Base-by-base conservation (phyloP, 2,888 invertebrate species). In the Stictocephala bisonia region DNA sequence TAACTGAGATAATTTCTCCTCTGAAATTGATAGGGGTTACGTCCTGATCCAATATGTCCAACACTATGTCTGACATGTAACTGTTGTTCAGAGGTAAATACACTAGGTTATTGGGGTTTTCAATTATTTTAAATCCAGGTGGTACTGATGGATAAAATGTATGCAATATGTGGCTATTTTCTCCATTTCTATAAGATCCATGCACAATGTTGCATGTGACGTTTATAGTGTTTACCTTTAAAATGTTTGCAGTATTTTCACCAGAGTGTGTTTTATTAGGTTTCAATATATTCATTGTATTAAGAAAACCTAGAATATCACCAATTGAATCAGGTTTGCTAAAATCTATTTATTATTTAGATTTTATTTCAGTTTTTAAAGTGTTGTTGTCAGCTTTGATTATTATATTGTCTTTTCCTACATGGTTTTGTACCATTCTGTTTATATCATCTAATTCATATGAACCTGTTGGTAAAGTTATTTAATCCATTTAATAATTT, bases 181-280 rank as follows among this genome's bases (percentile, higher is more conserved):
- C 22, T 9, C 68, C 68, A 51, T 68, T n/a, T 51, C 26, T 68
- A 31, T 68, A 68, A 0, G 51, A 29, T 13, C 68, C 68, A 13
- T 41, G 48, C 13, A 58, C 31, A 20, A 70, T 56, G 13, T 70
- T 70, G 24, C 70, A 70, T 20, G 41, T 58, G 27, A 51, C n/a
- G 24, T 51, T 51, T 51, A 51, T 51, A 4, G 27, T 26, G n/a
- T 51, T 51, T 1, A 51, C 51, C 24, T 22, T 51, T 3, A 51
- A 26, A 26, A 51, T 58, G 15, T 58, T 22, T 1, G 26, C 51
- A 1, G 24, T 51, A 1, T 51, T 22, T 2, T 51, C 51, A 1
- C 22, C 24, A 22, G 22, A 22, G 18, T 48, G 18, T 1, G 18
- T 48, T 1, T 22, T 48, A 48, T n/a, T 11, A 51, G 48, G 48